Percentiles rank a stretch among this genome's conserved stretches.
These are phyloP conservation scores for Globia sparganii DNA, from an alignment of 2,888 invertebrate genomes.

Conservation along the genomic window DNA sequence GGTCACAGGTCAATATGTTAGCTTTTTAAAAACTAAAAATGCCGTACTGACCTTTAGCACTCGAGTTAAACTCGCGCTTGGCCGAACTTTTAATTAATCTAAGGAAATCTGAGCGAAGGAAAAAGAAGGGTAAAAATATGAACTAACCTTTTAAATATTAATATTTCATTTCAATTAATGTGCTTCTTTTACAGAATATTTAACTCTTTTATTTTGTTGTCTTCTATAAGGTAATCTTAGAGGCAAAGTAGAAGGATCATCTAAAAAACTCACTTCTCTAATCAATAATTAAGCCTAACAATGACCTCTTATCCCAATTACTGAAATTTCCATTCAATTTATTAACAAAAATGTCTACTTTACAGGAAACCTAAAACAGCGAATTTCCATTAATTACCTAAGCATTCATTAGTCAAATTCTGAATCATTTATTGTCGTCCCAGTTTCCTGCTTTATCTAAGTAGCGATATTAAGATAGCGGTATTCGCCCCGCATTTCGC, in stretches of 20 bases:
- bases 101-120: constrained; percentile 44
- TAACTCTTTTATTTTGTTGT: not conserved
- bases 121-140: constrained; percentile 45
- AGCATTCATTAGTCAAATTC: constrained; percentile 65
- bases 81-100: constrained; percentile 61
- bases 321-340: not conserved
- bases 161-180: constrained; percentile 50
- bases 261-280: not conserved
- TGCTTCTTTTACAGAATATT: constrained; percentile 13
- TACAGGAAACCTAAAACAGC: constrained; percentile 24
- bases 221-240: not conserved
- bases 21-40: constrained; percentile 44
- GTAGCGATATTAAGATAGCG: too few relatives aligned
- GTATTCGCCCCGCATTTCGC: constrained; percentile 66
- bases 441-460: constrained; percentile 62
- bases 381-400: constrained; percentile 39
- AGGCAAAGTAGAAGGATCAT: not conserved
- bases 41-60: constrained; percentile 54
- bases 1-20: constrained; percentile 54
- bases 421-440: constrained; percentile 72
- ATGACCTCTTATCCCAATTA: not conserved
- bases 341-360: constrained; percentile 3
- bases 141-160: constrained; percentile 35
- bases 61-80: constrained; percentile 45
- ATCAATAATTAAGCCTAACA: not conserved